Evolutionary conservation across 2,888 invertebrate genomes (phyloP).

Genomic region (Macrophya annulata): DNA sequence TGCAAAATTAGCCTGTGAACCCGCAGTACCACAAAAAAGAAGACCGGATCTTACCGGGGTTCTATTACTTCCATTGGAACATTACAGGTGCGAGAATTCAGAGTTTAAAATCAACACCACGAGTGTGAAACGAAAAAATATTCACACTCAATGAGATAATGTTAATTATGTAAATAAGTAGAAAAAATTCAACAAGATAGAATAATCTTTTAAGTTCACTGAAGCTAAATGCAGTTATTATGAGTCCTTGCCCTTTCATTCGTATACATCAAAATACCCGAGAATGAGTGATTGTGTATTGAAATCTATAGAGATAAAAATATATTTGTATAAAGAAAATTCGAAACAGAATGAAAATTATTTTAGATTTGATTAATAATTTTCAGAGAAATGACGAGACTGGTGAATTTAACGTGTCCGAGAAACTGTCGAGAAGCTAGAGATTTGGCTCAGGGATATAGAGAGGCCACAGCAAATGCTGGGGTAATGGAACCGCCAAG

Average conservation of each 20-base stretch:
- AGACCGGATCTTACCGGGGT: constrained; percentile 92
- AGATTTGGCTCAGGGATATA: constrained; percentile 81
- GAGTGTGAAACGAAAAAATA: not conserved
- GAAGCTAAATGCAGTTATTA: not conserved
- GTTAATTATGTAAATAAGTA: not conserved
- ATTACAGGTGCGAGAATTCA: constrained; percentile 82
- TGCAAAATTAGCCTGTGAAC: constrained; percentile 90
- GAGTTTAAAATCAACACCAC: not conserved
- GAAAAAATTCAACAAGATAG: not conserved
- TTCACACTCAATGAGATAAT: not conserved
- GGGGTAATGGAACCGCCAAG: constrained; percentile 93
- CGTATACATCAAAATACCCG: not conserved
- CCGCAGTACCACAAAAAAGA: constrained; percentile 88
- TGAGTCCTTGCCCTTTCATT: not conserved
- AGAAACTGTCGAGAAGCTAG: constrained; percentile 75
- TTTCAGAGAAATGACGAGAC: constrained; percentile 77
- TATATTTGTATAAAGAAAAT: not conserved
- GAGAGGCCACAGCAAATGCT: constrained; percentile 91
- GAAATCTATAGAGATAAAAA: not conserved
- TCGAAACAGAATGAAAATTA: not conserved
- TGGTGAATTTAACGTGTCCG: constrained; percentile 74
- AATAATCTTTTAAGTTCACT: not conserved
- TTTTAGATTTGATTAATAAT: not conserved
- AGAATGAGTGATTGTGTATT: not conserved
- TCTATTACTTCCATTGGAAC: constrained; percentile 92